Evolutionary conservation across 2,113 vertebrate genomes (phyloP), one percentile per base, ranked within the genome.

Genomic region (Nothoprocta pentlandii): DNA sequence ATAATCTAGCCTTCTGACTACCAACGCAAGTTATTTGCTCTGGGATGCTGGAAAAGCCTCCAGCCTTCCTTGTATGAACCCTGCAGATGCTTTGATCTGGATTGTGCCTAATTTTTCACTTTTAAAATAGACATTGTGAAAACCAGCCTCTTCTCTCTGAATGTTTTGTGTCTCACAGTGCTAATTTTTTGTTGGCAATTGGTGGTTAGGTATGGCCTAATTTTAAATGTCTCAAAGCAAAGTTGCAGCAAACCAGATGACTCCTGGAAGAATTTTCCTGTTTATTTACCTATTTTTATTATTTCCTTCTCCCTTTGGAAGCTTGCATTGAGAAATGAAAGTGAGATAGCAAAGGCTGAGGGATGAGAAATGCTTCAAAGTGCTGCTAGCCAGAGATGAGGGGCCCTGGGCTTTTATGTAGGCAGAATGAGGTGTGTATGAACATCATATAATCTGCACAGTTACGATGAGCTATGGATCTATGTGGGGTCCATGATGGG

Each of bases 401-500:
- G 10, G 7, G 10, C 17, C 10, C 14, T 12, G 32, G 19, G 2
- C 2, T 12, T 17, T 1, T 2, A 9, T 4, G 41, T 4, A 3
- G 36, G 58, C 25, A 58, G 32, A 16, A 63, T 21, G 49, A 51
- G 36, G 26, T n/a, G 51, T 47, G 46, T 59, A 23, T 73, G 36
- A 9, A 0, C 1, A 1, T 41, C 28, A 12, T 4, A 2, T 21
- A 11, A 3, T 12, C 4, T 19, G 6, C 25, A 28, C 15, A 47
- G 5, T 9, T 0, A 0, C 26, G 53, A 26, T 2, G 8, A 6
- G 49, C 47, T 86, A 26, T 6, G 5, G 22, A 10, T 49, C 30
- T 0, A 0, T 0, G 0, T 0, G 0, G 2, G 9, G 0, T 42
- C 32, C 8, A 1, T 1, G 2, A 34, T 5, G 6, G 49, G 41